Evolutionary conservation across 2,888 invertebrate genomes (phyloP), one percentile per base, ranked within the genome.

Genomic region (Morpho helenor): DNA sequence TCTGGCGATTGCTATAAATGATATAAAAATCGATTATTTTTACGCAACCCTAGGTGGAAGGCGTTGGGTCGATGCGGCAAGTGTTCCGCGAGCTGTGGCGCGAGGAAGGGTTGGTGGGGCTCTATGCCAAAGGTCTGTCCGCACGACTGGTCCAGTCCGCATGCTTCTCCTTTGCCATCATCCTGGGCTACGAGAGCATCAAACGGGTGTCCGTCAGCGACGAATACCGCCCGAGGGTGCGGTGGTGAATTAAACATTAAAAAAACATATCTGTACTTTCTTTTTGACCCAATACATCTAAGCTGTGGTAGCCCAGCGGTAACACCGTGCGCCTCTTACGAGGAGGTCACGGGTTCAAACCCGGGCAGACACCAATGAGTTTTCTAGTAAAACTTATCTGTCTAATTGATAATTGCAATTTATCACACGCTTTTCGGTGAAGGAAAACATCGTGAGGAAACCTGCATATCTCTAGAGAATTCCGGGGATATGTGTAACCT

Each of bases 141-240:
- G 98, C 99, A 3, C 92, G 99, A 9, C 92, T 99, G 31, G 94
- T 98, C 53, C 98, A 98, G 86, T 98, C 98, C 0, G 95, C 97
- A 46, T 95, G 96, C 65, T 98, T 98, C 87, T 98, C 98, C 66
- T 97, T 97, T 87, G 96, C 97, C 73, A 97, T 99, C 74, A 98
- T 99, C 66, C 91, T 98, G 55, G 98, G 98, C 7, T 99, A 99
- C 78, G 99, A 99, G 91, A 97, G 96, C 49, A 97, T 99, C 65
- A 99, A 99, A 82, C 92, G 98, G 52, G 93, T 97, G 69, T 96
- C 98, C 60, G 92, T 99, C 44, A 95, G 95, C 72, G 97, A 98
- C 50, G 96, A 98, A 82, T 98, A 96, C 84, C 94, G 95, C 77
- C 92, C 94, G 61, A 91, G 93, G 59, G 94, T 98, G 67, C 93